Percentiles rank a stretch among this genome's conserved stretches.
Conservation (phyloP, 30 jellyfish, hydroid and myxozoan genomes). For the Aurelia sp. region DNA sequence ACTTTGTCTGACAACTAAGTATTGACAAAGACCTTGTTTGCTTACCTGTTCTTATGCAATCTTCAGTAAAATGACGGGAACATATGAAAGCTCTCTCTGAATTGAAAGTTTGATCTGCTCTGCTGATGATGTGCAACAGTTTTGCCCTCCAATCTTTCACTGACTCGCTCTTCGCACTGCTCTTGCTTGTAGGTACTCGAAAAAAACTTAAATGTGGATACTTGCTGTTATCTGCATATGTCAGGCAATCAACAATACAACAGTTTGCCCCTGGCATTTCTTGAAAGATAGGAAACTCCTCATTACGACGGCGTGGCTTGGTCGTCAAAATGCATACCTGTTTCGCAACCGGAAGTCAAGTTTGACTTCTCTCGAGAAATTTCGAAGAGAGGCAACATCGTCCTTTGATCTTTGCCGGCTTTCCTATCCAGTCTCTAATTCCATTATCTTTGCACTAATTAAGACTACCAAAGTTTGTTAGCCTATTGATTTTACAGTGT, state of each 20-base stretch:
- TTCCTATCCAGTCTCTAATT: no score
- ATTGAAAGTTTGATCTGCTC: slow-evolving; percentile 51
- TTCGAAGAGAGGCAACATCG: slow-evolving; percentile 36
- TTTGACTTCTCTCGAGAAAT: slow-evolving; percentile 49
- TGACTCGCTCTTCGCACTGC: slow-evolving; percentile 49
- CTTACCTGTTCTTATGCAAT: slow-evolving; percentile 60
- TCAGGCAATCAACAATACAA: slow-evolving; percentile 56
- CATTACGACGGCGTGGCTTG: slow-evolving; percentile 49
- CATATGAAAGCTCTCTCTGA: slow-evolving; percentile 62
- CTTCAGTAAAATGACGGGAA: slow-evolving; percentile 63
- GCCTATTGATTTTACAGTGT: no score
- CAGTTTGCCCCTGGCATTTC: slow-evolving; percentile 68
- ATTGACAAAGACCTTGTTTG: slow-evolving; percentile 4
- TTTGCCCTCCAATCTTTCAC: slow-evolving; percentile 52
- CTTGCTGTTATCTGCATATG: slow-evolving; percentile 30
- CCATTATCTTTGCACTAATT: no score
- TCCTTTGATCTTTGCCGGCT: slow-evolving; percentile 20
- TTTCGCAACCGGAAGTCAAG: slow-evolving; percentile 41
- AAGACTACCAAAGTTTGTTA: no score
- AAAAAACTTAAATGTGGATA: slow-evolving; percentile 35
- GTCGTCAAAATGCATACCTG: slow-evolving; percentile 39
- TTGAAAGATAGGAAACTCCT: slow-evolving; percentile 2
- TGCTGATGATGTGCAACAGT: slow-evolving; percentile 48
- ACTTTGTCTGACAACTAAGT: slow-evolving; percentile 17
- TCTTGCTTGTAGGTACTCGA: slow-evolving; percentile 57